These are phyloP conservation scores for Apamea anceps DNA, from an alignment of 2,888 invertebrate species.

Conservation along the genomic window DNA sequence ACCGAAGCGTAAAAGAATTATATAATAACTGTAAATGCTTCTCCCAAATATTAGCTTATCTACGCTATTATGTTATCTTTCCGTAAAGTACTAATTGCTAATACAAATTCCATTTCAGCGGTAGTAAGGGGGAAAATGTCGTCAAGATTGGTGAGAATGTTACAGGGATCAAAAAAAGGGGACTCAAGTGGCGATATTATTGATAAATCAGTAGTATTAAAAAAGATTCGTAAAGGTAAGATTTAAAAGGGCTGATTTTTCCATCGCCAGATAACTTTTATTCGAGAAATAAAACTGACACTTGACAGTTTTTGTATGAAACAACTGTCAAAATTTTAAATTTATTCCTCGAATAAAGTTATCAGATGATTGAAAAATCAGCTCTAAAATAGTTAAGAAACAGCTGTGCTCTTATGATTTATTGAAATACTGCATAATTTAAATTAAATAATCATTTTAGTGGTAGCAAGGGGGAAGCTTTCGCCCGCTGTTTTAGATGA, in stretches of 20 bases:
- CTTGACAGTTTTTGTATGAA: no score
- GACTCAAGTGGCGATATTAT: neutral
- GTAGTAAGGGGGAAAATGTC: neutral
- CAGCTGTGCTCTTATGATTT: neutral
- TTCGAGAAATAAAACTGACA: no score
- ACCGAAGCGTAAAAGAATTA: neutral
- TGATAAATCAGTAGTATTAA: slow-evolving; percentile 35
- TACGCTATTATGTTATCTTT: neutral
- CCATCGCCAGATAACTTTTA: no score
- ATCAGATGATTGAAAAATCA: no score
- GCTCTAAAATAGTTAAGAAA: no score
- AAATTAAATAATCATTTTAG: slow-evolving; percentile 24
- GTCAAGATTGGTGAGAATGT: neutral
- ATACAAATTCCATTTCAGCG: slow-evolving; percentile 27
- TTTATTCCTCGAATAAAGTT: no score
- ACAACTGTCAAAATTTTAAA: no score
- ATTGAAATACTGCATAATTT: neutral
- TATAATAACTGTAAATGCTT: neutral
- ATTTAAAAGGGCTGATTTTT: no score
- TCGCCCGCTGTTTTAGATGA: slow-evolving; percentile 50
- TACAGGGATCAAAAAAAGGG: slow-evolving; percentile 2
- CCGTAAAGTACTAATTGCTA: neutral
- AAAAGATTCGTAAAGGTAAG: slow-evolving; percentile 50
- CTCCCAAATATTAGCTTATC: neutral
- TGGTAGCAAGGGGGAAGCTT: slow-evolving; percentile 38